These are phyloP conservation scores for Apis dorsata DNA, from an alignment of 1,140 invertebrate species.

Conservation along the genomic window DNA sequence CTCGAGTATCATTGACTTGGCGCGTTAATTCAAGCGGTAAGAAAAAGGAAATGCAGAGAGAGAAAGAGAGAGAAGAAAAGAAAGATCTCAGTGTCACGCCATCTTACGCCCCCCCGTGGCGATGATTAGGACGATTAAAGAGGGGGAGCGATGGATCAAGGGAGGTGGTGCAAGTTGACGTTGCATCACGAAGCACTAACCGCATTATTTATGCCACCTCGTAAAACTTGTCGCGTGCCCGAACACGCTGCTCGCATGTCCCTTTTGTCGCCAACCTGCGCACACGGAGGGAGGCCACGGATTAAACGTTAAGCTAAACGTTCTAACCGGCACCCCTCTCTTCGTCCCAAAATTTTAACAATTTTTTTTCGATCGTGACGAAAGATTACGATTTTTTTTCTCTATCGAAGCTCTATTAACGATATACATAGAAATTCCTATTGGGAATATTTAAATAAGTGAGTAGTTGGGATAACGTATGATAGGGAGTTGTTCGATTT, in stretches of 20 bases:
- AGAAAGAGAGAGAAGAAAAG: background rate
- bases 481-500: background rate
- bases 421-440: background rate
- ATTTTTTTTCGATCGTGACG: no score
- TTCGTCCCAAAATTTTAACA: no score
- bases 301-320: no score
- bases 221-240: slow-evolving; percentile 79
- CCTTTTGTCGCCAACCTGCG: no score
- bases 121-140: slow-evolving; percentile 65
- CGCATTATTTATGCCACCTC: slow-evolving; percentile 77
- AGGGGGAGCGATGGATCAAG: slow-evolving; percentile 20
- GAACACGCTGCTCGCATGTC: slow-evolving; percentile 61
- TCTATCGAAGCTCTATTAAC: no score
- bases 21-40: no score
- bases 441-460: background rate
- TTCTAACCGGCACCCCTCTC: no score
- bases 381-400: no score
- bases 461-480: background rate
- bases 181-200: slow-evolving; percentile 77
- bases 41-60: no score
- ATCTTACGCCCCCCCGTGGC: slow-evolving; percentile 50
- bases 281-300: no score
- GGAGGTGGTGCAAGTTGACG: slow-evolving; percentile 71
- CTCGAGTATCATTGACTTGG: background rate
- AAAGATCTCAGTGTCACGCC: slow-evolving; percentile 63